Evolutionary conservation across 2,113 vertebrate genomes (phyloP).

Genomic region (Hyperoodon ampullatus): DNA sequence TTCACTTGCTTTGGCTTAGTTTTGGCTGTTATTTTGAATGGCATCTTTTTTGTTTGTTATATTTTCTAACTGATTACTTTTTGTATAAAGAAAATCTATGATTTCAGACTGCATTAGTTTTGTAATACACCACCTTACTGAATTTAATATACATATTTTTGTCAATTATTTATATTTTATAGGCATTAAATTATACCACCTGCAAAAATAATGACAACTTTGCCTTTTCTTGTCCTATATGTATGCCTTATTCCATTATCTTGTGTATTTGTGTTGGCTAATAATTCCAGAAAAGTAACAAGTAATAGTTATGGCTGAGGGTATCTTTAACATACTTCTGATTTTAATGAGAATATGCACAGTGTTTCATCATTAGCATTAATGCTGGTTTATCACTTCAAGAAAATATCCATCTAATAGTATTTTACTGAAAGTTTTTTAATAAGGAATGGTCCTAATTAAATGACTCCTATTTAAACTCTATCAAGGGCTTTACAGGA

Average conservation of each 20-base stretch:
- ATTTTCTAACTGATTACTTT: conserved; percentile 7
- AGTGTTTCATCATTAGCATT: not conserved
- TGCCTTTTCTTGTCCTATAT: not conserved
- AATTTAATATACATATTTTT: not conserved
- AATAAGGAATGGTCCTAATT: not conserved
- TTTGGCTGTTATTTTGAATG: not conserved
- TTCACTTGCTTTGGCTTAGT: not conserved
- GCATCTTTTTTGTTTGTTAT: not conserved
- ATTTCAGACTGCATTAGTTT: conserved; percentile 12
- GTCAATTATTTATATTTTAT: conserved; percentile 5
- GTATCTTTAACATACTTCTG: not conserved
- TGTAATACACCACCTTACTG: not conserved
- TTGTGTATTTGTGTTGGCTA: not conserved
- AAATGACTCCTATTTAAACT: conserved; percentile 9
- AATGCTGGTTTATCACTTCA: not conserved
- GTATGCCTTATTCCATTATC: not conserved
- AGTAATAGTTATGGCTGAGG: not conserved
- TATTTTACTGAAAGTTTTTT: conserved; percentile 1
- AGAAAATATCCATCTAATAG: not conserved
- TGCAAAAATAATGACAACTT: not conserved
- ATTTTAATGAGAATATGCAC: not conserved
- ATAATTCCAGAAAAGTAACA: not conserved
- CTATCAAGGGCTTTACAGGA: not conserved
- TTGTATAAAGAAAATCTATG: not conserved
- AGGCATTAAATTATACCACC: not conserved